A percentile compares a stretch with the other conserved stretches of the same genome.
Evolutionary conservation across 2,888 invertebrate species (phyloP).

Genomic region (Rotaria magnacalcarata): DNA sequence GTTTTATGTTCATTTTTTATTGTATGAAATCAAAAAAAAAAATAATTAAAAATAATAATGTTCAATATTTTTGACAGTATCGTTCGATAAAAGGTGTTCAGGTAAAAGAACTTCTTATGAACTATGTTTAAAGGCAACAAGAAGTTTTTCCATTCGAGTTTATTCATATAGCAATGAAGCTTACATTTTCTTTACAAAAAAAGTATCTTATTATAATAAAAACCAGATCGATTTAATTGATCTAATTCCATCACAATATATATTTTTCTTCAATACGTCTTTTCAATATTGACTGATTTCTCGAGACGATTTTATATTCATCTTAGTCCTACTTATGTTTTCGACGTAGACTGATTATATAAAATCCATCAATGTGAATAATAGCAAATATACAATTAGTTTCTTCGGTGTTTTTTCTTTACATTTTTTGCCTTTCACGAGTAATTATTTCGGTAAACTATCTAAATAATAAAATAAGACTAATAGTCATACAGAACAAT

Average conservation of each 20-base stretch:
- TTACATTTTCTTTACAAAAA: no score
- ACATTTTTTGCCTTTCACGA: not conserved
- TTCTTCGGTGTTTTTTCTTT: not conserved
- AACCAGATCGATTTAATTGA: no score
- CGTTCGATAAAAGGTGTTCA: not conserved
- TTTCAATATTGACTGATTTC: no score
- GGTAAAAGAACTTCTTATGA: not conserved
- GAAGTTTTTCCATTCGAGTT: no score
- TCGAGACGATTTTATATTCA: not conserved
- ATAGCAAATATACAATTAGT: not conserved
- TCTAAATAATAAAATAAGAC: not conserved
- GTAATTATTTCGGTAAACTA: not conserved
- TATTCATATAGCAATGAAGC: no score
- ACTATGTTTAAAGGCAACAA: no score
- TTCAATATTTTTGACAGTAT: not conserved
- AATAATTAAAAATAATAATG: not conserved
- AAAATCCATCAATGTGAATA: not conserved
- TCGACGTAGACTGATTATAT: not conserved
- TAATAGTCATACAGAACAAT: not conserved
- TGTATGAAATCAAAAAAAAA: no score
- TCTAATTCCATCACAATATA: no score
- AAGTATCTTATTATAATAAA: no score
- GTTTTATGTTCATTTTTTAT: not conserved
- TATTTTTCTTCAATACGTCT: no score
- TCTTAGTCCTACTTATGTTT: not conserved